phyloP scores from a whole-genome alignment of 2,888 invertebrate genomes.

The Agonopterix subpropinquella region DNA sequence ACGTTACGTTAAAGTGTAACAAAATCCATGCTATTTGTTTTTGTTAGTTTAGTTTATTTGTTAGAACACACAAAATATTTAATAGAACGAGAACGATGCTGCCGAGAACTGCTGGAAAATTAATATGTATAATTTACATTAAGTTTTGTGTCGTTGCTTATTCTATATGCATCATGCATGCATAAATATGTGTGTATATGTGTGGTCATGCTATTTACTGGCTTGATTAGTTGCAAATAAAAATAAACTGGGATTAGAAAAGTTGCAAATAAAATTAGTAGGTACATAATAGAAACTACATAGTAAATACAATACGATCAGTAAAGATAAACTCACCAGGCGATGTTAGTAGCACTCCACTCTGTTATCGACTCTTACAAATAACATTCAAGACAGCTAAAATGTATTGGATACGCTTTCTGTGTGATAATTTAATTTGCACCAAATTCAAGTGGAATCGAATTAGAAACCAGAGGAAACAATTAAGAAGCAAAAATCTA shows the following conservation, averaged over 20 bases:
- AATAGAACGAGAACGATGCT: too few species aligned
- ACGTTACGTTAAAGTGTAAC: too few species aligned
- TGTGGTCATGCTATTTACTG: too few species aligned
- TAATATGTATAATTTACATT: too few species aligned
- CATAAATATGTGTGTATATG: neutral
- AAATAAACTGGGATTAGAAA: constrained; percentile 35
- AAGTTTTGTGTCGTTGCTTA: neutral
- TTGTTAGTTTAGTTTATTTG: too few species aligned
- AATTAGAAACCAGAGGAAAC: too few species aligned
- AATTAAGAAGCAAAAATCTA: too few species aligned
- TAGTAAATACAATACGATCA: neutral
- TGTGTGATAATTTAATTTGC: too few species aligned
- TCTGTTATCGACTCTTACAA: constrained; percentile 13
- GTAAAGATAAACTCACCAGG: constrained; percentile 16
- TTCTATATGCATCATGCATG: neutral
- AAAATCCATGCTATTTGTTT: too few species aligned
- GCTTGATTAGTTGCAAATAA: constrained; percentile 23
- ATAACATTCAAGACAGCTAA: neutral
- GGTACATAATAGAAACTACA: neutral
- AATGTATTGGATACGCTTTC: neutral
- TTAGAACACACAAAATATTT: too few species aligned
- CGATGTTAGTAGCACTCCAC: constrained; percentile 34
- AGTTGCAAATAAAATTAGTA: constrained; percentile 21
- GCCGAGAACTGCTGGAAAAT: too few species aligned
- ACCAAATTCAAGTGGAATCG: too few species aligned